Conservation (phyloP, 64 coral and sea anemone species). For the Trachythela sp. region DNA sequence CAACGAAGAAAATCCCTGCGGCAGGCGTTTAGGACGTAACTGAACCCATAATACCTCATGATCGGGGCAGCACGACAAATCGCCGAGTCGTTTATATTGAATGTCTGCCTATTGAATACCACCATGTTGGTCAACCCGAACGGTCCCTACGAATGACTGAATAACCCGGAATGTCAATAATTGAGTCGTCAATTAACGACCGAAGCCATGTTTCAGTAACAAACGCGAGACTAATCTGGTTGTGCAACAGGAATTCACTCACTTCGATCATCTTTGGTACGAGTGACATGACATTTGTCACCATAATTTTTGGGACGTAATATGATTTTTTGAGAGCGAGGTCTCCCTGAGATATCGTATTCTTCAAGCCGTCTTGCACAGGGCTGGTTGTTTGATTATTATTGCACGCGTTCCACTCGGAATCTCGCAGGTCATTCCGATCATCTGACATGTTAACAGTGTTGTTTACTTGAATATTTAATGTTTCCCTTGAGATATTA, state of each 20-base stretch:
- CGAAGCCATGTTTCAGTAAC: constrained; percentile 47
- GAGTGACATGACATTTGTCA: constrained; percentile 66
- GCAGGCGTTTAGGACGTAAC: constrained; percentile 50
- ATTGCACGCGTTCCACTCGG: constrained; percentile 20
- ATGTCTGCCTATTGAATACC: constrained; percentile 25
- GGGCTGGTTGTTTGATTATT: too few relatives aligned
- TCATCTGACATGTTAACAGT: constrained; percentile 19
- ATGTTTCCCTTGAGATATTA: constrained; percentile 37
- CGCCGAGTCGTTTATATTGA: neutral
- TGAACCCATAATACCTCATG: constrained; percentile 53
- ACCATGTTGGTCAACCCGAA: constrained; percentile 44
- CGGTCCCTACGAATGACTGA: constrained; percentile 48
- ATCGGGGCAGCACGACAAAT: constrained; percentile 21
- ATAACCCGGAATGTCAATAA: constrained; percentile 51
- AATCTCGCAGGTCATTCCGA: neutral
- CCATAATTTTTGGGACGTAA: constrained; percentile 59
- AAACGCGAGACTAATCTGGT: constrained; percentile 40
- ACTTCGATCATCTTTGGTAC: constrained; percentile 67
- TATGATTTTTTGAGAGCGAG: constrained; percentile 16
- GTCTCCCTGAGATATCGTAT: too few relatives aligned
- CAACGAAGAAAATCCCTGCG: constrained; percentile 48
- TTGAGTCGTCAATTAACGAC: constrained; percentile 30
- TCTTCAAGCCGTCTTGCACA: too few relatives aligned
- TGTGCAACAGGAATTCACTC: constrained; percentile 60
- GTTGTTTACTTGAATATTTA: constrained; percentile 65